Percentiles rank a stretch among this genome's conserved stretches.
These are phyloP conservation scores for Perca fluviatilis DNA, from an alignment of 2,113 vertebrate species.

Conservation along the genomic window DNA sequence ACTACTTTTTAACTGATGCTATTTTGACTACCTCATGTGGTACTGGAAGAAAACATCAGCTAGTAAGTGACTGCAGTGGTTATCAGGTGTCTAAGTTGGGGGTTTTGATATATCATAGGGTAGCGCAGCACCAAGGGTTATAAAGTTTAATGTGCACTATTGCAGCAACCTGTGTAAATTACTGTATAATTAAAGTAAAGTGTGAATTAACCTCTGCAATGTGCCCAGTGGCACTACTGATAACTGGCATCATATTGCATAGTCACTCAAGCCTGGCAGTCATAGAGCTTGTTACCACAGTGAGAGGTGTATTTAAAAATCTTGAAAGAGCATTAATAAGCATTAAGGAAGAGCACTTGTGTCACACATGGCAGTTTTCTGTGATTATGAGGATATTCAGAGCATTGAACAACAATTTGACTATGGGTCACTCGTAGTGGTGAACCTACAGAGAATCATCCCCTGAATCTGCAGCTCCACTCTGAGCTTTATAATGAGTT, in stretches of 20 bases:
- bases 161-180: slow-evolving; percentile 52
- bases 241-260: slow-evolving; percentile 29
- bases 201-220: slow-evolving; percentile 44
- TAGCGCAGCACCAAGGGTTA: slow-evolving; percentile 26
- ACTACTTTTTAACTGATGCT: slow-evolving; percentile 6
- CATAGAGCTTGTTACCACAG: slow-evolving; percentile 8
- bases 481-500: not conserved
- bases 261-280: not conserved
- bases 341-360: not conserved
- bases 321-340: not conserved
- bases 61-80: slow-evolving; percentile 46
- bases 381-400: slow-evolving; percentile 4
- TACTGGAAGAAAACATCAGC: slow-evolving; percentile 36
- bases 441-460: not conserved
- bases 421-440: not conserved
- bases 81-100: slow-evolving; percentile 41
- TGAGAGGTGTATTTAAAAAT: slow-evolving; percentile 3
- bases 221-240: slow-evolving; percentile 20
- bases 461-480: not conserved
- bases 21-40: not conserved
- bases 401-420: not conserved
- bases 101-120: slow-evolving; percentile 48
- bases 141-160: slow-evolving; percentile 53
- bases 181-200: slow-evolving; percentile 60
- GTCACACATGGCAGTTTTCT: slow-evolving; percentile 2